These are phyloP conservation scores for Portunus trituberculatus DNA, from an alignment of 1,140 invertebrate species.

Conservation along the genomic window DNA sequence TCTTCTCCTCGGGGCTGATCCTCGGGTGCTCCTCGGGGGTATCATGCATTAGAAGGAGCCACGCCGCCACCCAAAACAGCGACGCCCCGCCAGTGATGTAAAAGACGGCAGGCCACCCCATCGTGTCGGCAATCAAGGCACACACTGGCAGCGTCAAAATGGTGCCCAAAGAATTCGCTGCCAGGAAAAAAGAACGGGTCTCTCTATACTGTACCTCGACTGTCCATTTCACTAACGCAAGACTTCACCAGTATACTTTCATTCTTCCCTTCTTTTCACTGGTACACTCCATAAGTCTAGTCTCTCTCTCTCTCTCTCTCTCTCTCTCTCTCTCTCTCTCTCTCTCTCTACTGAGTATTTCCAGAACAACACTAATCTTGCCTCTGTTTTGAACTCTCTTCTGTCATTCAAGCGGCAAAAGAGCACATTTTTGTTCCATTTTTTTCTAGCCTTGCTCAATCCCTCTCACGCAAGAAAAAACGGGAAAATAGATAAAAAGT, in stretches of 20 bases:
- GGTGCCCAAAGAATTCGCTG: constrained; percentile 90
- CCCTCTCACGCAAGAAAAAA: no score
- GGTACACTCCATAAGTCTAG: neutral
- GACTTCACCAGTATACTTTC: no score
- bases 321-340: neutral
- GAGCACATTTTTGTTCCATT: no score
- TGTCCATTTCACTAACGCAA: no score
- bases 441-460: no score
- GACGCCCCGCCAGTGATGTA: constrained; percentile 91
- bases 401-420: no score
- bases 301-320: neutral
- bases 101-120: constrained; percentile 92
- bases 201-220: no score
- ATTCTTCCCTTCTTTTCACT: no score
- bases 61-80: constrained; percentile 90
- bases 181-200: neutral
- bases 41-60: constrained; percentile 92
- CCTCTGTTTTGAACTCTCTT: no score
- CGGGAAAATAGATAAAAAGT: no score
- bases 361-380: no score
- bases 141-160: constrained; percentile 91
- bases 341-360: neutral
- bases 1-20: constrained; percentile 89
- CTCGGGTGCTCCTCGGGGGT: constrained; percentile 91
- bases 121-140: constrained; percentile 87